These are phyloP conservation scores for Ceyx cyanopectus DNA, from an alignment of 2,113 vertebrate species.

Conservation along the genomic window DNA sequence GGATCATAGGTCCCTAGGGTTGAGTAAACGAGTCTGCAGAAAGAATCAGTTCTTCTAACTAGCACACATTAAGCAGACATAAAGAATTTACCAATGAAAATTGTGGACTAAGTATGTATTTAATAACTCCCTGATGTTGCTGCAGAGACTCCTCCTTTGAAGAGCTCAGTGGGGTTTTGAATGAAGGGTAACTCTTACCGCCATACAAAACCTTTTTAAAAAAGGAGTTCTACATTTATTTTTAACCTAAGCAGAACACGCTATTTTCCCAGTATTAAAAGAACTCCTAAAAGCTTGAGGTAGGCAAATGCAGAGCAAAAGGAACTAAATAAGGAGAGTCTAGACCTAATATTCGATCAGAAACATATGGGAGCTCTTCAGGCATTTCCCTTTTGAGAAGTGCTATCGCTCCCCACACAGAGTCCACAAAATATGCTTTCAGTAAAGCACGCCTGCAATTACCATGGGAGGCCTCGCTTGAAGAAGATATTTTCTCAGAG, in stretches of 20 bases:
- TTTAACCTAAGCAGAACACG: constrained; percentile 61
- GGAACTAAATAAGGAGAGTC: constrained; percentile 79
- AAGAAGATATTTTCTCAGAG: not conserved
- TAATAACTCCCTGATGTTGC: constrained; percentile 55
- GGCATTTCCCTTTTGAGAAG: constrained; percentile 63
- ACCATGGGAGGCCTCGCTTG: not conserved
- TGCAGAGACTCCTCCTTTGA: constrained; percentile 53
- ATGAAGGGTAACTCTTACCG: not conserved
- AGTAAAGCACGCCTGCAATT: constrained; percentile 49
- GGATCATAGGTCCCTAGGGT: constrained; percentile 67
- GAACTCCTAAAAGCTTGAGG: constrained; percentile 66
- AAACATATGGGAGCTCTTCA: constrained; percentile 76
- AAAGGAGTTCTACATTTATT: constrained; percentile 63
- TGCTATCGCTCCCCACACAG: constrained; percentile 55
- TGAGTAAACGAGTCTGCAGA: constrained; percentile 73
- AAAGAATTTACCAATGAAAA: constrained; percentile 75
- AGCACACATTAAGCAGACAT: constrained; percentile 45
- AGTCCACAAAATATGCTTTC: constrained; percentile 57
- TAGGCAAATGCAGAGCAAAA: constrained; percentile 67
- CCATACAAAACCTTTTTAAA: constrained; percentile 16
- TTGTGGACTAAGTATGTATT: constrained; percentile 58
- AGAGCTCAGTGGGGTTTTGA: constrained; percentile 50
- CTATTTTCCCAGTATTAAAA: constrained; percentile 56
- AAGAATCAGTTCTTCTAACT: constrained; percentile 73
- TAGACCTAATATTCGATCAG: constrained; percentile 79